Evolutionary conservation across 1,140 invertebrate genomes (phyloP).

Genomic region (Cydia strobilella): DNA sequence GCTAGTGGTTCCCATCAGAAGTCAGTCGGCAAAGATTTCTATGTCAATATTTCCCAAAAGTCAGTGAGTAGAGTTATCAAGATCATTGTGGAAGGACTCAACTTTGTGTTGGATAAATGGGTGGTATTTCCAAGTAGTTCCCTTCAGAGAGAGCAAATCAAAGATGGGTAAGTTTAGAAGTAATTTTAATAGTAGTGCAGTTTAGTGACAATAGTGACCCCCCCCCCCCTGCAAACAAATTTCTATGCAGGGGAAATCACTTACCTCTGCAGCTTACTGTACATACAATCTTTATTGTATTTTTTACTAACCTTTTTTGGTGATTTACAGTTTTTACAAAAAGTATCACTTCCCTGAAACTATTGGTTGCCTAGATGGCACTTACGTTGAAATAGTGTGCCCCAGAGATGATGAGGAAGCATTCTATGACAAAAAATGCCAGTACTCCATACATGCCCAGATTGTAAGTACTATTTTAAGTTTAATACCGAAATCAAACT

Average conservation of each 20-base stretch:
- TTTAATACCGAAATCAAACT: neutral
- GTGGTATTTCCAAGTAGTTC: conserved; percentile 47
- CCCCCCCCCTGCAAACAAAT: no score
- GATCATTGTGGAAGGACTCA: conserved; percentile 53
- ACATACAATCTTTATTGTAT: no score
- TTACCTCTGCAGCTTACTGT: no score
- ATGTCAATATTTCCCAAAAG: conserved; percentile 52
- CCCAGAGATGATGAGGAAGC: conserved; percentile 59
- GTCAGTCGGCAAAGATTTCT: conserved; percentile 53
- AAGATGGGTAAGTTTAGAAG: conserved; percentile 48
- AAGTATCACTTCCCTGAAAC: conserved; percentile 58
- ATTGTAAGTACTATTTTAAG: conserved; percentile 44
- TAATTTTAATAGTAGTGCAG: no score
- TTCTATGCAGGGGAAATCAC: no score
- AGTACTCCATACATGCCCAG: conserved; percentile 59
- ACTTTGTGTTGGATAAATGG: conserved; percentile 48
- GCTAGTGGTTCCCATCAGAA: conserved; percentile 54
- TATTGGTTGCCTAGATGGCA: conserved; percentile 53
- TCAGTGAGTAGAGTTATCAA: conserved; percentile 55
- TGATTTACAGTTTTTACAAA: conserved; percentile 50
- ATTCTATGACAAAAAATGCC: conserved; percentile 55
- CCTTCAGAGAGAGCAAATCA: conserved; percentile 48
- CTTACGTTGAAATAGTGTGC: conserved; percentile 55
- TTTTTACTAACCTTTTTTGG: neutral
- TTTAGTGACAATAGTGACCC: no score